Evolutionary conservation across 2,888 invertebrate genomes (phyloP), one percentile per base, ranked within the genome.

Genomic region (Biston stratarius): DNA sequence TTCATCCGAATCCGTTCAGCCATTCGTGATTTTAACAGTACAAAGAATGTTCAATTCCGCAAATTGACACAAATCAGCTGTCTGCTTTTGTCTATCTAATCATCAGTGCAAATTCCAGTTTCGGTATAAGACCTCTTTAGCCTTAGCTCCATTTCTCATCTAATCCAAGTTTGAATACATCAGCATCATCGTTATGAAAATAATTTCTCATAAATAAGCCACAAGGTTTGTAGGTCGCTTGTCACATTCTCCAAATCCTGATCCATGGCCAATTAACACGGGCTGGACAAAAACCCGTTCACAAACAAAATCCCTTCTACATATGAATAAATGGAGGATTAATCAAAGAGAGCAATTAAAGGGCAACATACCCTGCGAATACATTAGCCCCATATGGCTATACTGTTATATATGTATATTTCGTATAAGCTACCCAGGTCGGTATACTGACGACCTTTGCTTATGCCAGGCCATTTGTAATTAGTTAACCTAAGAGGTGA

Each of bases 311-410:
- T 64, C 65, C 64, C 59, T 49, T 56, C 52, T 49, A 63, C 67
- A 40, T 71, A 59, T 71, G 66, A 71, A 72, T 72, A 73, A 73
- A 74, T 56, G 64, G 66, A 53, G 64, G 67, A 70, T 73, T 67
- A 66, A 73, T 74, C 73, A 73, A 67, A 62, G 69, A 55, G 56
- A 59, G 66, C 63, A 74, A 67, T 74, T 67, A 70, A 69, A 71
- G 49, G 60, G 64, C 51, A 68, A 45, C 64, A 64, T 67, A 65
- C 67, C 69, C 71, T n/a, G 64, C 61, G 64, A 73, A 74, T 70
- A 74, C 62, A 69, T 74, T 69, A 70, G 57, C 58, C 67, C 61
- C n/a, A 42, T 60, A 40, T 11, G 12, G 24, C 11, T 24, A 12
- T 42, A 49, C 49, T 8, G 14, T 5, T 59, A 24, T 48, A 51